A percentile compares a stretch with the other conserved stretches of the same genome.
These are phyloP conservation scores for Beris morrisii DNA, from an alignment of 2,888 invertebrate genomes.

Conservation along the genomic window DNA sequence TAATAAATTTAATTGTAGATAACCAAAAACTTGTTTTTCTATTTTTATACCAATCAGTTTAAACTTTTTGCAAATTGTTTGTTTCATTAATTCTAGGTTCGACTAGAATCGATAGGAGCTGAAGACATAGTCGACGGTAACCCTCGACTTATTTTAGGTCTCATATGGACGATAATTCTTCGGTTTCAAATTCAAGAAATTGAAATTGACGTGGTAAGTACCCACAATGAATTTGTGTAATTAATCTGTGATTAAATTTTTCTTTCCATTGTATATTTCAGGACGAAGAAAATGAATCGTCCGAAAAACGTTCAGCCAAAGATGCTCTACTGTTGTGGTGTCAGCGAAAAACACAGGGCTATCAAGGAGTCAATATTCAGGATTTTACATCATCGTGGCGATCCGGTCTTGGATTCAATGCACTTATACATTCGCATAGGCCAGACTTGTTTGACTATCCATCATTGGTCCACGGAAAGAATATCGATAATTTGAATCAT, in stretches of 20 bases:
- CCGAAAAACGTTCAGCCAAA: constrained; percentile 98
- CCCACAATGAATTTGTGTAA: neutral
- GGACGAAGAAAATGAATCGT: constrained; percentile 95
- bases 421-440: constrained; percentile 95
- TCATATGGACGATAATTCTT: constrained; percentile 99
- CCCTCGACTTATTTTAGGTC: constrained; percentile 92
- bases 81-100: constrained; percentile 65
- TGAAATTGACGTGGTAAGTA: constrained; percentile 89
- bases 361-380: constrained; percentile 83
- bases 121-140: constrained; percentile 99
- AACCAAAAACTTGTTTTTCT: no score
- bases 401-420: constrained; percentile 96
- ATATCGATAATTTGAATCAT: constrained; percentile 95
- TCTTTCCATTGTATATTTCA: constrained; percentile 48
- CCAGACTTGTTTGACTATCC: constrained; percentile 93
- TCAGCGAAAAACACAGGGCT: constrained; percentile 96
- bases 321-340: constrained; percentile 98
- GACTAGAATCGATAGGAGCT: constrained; percentile 97
- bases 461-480: constrained; percentile 74
- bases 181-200: constrained; percentile 99
- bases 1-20: no score
- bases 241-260: neutral
- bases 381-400: constrained; percentile 95
- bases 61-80: neutral
- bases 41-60: neutral